Evolutionary conservation across 2,797 vertebrate species (phyloP), one percentile per base, ranked within the genome.

Genomic region (Spea hammondii): DNA sequence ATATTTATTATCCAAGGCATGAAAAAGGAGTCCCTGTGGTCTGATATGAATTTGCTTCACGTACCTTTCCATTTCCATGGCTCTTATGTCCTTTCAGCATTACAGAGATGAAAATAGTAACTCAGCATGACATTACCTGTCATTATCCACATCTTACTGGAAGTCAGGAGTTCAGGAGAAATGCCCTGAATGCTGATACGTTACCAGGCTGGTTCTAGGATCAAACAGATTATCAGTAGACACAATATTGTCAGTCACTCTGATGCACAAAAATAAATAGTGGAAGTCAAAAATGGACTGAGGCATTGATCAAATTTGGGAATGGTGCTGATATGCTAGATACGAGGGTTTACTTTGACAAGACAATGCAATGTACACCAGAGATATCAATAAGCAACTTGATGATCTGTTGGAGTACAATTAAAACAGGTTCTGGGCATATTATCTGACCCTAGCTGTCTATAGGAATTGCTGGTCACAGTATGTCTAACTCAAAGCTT

Each of bases 81-180:
- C 54, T 49, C 6, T 65, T 59, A 68, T 80, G 55, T 82, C 47
- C 46, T 83, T 62, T 79, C 53, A 77, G 83, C 83, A 83, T 51
- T 84, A 74, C 74, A 72, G 65, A 82, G 83, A 77, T 49, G 84
- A 84, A 85, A 65, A 77, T 66, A 84, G 84, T 49, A 80, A 72
- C 57, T 74, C 0, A 0, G 72, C 65, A 72, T 81, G 79, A 83
- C 67, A 17, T 71, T 79, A 73, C 81, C 78, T 75, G 70, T 85
- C 84, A 84, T 87, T 85, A 81, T 67, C 49, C 60, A 71, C 65
- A 85, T 79, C 4, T 78, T 83, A 84, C 85, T 85, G 74, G 57
- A 73, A 74, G 83, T 79, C 78, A 82, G 3, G 51, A 47, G 70
- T 80, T 87, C 83, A 86, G 79, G 81, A 86, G 14, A 86, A 60